These are phyloP conservation scores for Zaprionus taronus DNA, from an alignment of 1,140 invertebrate genomes.

Conservation along the genomic window DNA sequence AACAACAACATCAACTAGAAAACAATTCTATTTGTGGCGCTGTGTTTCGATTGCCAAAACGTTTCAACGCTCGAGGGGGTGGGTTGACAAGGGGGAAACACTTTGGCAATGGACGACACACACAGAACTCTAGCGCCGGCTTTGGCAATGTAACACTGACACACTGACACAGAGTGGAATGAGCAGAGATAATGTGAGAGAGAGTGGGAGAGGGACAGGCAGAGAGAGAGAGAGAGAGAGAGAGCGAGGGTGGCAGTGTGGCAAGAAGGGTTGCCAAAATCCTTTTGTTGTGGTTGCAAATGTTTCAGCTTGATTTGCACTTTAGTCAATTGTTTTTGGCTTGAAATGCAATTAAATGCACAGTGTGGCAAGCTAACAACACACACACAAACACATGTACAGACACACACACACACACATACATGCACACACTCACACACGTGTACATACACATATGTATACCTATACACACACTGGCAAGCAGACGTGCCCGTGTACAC, in stretches of 20 bases:
- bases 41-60: constrained; percentile 40
- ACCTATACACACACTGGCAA: background rate
- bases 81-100: constrained; percentile 5
- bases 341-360: constrained; percentile 16
- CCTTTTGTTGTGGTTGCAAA: constrained; percentile 14
- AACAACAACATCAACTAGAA: constrained; percentile 33
- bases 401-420: constrained; percentile 2
- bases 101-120: constrained; percentile 27
- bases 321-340: constrained; percentile 29
- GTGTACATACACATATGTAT: background rate
- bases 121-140: constrained; percentile 36
- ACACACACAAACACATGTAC: background rate
- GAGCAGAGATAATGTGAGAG: background rate
- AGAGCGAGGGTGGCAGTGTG: background rate
- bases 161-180: constrained; percentile 32
- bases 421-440: background rate
- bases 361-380: constrained; percentile 6
- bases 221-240: background rate
- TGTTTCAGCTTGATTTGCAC: constrained; percentile 26
- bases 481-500: background rate
- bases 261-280: constrained; percentile 24
- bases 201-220: background rate
- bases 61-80: constrained; percentile 23
- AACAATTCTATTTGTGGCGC: constrained; percentile 45
- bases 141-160: constrained; percentile 56